Conservation (phyloP, 37 sponge, comb jelly and placozoan genomes). For the Halichondria panicea region DNA sequence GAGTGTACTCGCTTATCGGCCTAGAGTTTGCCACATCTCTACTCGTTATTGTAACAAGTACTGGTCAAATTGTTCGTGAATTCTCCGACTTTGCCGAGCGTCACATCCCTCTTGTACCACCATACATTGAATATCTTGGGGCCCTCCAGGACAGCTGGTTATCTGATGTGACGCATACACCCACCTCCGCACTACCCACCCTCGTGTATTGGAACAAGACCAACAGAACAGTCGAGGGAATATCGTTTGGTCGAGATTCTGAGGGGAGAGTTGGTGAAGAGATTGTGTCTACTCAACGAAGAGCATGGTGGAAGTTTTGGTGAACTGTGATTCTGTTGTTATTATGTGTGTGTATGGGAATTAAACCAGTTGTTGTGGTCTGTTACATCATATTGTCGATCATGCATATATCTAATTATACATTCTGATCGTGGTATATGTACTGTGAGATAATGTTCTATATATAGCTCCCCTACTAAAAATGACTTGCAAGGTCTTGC, state of each 20-base stretch:
- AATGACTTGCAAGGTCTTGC: too few species aligned
- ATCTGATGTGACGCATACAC: slow-evolving; percentile 14
- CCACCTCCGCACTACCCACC: neutral
- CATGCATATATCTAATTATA: too few species aligned
- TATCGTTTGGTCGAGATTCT: slow-evolving; percentile 14
- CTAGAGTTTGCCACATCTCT: slow-evolving; percentile 17
- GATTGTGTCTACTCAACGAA: neutral
- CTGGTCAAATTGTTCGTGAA: slow-evolving; percentile 28
- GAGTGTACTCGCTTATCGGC: slow-evolving; percentile 42
- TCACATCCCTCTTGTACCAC: slow-evolving; percentile 25
- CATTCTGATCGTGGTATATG: too few species aligned
- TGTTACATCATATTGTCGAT: too few species aligned
- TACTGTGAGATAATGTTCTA: too few species aligned
- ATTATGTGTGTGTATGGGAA: neutral
- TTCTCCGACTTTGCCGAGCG: slow-evolving; percentile 25
- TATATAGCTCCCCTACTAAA: too few species aligned
- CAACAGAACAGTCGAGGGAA: slow-evolving; percentile 23
- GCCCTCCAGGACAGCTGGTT: slow-evolving; percentile 24
- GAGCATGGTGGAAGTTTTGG: slow-evolving; percentile 8
- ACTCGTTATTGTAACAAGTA: slow-evolving; percentile 22
- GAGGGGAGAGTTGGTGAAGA: neutral
- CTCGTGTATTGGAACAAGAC: slow-evolving; percentile 56
- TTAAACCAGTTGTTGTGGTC: too few species aligned
- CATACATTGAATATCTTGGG: slow-evolving; percentile 36
- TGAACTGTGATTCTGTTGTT: neutral